Percentiles rank a stretch among this genome's conserved stretches.
Conservation (phyloP, 2,888 invertebrate genomes). For the Cryptus armator region DNA sequence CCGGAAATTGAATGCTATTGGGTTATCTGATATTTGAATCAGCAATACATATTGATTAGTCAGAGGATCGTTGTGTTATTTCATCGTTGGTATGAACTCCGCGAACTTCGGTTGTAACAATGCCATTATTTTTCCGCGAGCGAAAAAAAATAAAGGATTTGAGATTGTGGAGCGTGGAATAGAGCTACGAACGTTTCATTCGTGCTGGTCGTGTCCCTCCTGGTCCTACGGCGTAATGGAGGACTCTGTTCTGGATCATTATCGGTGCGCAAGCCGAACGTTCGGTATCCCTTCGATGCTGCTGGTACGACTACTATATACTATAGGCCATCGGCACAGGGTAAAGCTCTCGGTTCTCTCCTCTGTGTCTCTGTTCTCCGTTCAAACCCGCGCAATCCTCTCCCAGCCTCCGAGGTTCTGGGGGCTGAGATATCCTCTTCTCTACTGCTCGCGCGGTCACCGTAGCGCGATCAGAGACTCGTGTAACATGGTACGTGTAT, state of each 20-base stretch:
- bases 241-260: constrained; percentile 49
- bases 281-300: constrained; percentile 24
- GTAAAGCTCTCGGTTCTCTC: not conserved
- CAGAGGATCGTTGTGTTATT: not conserved
- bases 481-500: constrained; percentile 37
- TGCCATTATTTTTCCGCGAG: constrained; percentile 15
- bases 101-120: constrained; percentile 3
- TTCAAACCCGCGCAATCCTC: constrained; percentile 32
- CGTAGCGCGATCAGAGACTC: constrained; percentile 36
- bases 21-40: not conserved
- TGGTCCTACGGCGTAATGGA: constrained; percentile 32
- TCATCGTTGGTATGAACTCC: not conserved
- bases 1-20: not conserved
- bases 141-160: not conserved
- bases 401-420: constrained; percentile 19
- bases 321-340: not conserved
- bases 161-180: constrained; percentile 18
- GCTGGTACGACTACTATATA: not conserved
- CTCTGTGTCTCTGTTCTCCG: not conserved
- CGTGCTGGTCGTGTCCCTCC: constrained; percentile 39
- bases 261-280: constrained; percentile 43
- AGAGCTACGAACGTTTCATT: not conserved
- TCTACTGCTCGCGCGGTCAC: constrained; percentile 18
- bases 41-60: not conserved
- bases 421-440: constrained; percentile 30